Evolutionary conservation across 2,797 vertebrate species (phyloP).

Genomic region (Poecile montanus): DNA sequence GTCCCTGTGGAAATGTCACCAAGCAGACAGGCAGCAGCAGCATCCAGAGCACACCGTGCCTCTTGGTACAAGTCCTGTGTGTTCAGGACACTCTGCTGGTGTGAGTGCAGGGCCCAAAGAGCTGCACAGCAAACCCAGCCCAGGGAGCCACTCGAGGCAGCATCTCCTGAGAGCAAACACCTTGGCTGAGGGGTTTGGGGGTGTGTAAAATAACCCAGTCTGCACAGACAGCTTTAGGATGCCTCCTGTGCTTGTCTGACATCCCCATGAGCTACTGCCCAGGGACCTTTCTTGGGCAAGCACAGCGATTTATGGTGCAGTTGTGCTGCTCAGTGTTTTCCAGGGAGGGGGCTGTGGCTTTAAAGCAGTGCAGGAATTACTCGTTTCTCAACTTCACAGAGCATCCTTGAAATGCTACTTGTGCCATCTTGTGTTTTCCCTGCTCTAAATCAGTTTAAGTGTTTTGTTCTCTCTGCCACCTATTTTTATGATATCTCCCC

Average conservation of each 20-base stretch:
- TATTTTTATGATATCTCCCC: neutral
- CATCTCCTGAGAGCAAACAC: neutral
- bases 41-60: neutral
- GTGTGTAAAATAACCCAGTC: neutral
- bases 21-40: neutral
- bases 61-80: neutral
- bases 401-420: conserved; percentile 67
- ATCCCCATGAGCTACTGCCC: neutral
- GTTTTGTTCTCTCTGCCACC: conserved; percentile 50
- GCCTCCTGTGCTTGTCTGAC: neutral
- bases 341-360: conserved; percentile 17
- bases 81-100: neutral
- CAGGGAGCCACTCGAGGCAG: neutral
- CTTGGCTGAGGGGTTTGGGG: neutral
- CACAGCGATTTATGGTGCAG: neutral
- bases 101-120: neutral
- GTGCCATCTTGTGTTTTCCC: conserved; percentile 69
- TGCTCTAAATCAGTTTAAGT: conserved; percentile 64
- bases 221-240: neutral
- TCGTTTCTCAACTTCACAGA: conserved; percentile 31
- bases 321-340: neutral
- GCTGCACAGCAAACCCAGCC: neutral
- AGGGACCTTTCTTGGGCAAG: neutral
- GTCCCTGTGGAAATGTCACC: neutral
- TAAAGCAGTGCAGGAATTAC: conserved; percentile 19